A percentile compares a stretch with the other conserved stretches of the same genome.
Evolutionary conservation across 2,113 vertebrate species (phyloP).

Genomic region (Pseudorectes ferrugineus): DNA sequence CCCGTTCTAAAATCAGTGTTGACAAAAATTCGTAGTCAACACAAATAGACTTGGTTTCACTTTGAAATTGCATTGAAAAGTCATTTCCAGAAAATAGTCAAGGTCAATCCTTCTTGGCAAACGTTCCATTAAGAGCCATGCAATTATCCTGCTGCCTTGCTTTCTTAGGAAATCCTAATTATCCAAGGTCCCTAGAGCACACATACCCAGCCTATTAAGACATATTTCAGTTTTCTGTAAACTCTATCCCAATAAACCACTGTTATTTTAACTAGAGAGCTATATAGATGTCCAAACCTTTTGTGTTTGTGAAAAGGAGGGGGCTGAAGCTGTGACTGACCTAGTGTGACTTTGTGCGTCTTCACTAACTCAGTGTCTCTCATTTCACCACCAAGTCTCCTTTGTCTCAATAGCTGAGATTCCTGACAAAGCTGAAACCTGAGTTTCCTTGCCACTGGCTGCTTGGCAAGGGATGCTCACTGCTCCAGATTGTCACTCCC

Average conservation of each 20-base stretch:
- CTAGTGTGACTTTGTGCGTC: background rate
- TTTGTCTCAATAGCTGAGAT: background rate
- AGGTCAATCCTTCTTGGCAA: background rate
- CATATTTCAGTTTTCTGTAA: background rate
- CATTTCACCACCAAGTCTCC: background rate
- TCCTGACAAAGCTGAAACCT: background rate
- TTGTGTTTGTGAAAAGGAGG: background rate
- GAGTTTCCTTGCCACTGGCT: background rate
- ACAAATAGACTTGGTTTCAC: background rate
- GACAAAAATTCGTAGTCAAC: background rate
- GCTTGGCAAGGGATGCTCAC: background rate
- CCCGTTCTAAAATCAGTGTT: background rate
- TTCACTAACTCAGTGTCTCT: background rate
- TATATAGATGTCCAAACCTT: background rate
- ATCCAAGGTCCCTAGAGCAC: background rate
- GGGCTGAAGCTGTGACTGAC: background rate
- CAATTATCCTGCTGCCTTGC: background rate
- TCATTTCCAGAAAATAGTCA: background rate
- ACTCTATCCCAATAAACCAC: background rate
- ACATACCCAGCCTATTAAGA: background rate
- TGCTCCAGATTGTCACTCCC: background rate
- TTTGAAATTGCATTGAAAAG: background rate
- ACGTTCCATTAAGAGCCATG: background rate
- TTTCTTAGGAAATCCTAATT: slow-evolving; percentile 16
- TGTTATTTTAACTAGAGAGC: background rate